A percentile compares a stretch with the other conserved stretches of the same genome.
Evolutionary conservation across 23 tunicate genomes (phyloP).

Genomic region (Diplosoma virens): DNA sequence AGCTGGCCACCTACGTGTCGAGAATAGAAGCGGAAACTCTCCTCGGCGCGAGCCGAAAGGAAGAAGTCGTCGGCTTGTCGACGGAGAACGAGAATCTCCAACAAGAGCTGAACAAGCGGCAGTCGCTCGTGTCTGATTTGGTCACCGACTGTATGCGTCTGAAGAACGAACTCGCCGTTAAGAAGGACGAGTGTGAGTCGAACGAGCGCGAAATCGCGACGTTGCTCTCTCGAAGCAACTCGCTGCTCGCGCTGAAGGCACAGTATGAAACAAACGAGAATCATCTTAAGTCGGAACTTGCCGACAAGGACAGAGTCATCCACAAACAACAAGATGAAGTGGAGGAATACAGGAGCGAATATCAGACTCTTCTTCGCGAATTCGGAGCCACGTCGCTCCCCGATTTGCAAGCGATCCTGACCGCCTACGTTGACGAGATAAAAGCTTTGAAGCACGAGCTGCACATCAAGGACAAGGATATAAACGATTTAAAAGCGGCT

Average conservation of each 20-base stretch:
- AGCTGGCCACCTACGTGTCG: neutral
- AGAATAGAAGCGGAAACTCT: slow-evolving; percentile 19
- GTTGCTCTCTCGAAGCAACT: slow-evolving; percentile 40
- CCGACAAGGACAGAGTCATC: slow-evolving; percentile 75
- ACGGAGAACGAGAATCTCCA: slow-evolving; percentile 23
- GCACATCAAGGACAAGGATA: slow-evolving; percentile 1
- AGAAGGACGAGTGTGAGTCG: neutral
- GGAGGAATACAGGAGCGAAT: slow-evolving; percentile 31
- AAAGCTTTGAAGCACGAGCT: slow-evolving; percentile 39
- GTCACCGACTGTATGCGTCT: slow-evolving; percentile 77
- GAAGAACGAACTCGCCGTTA: slow-evolving; percentile 30
- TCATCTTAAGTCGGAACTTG: slow-evolving; percentile 81
- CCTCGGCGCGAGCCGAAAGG: neutral
- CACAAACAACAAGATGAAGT: slow-evolving; percentile 59
- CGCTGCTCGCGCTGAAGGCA: slow-evolving; percentile 53
- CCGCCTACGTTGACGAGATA: slow-evolving; percentile 57
- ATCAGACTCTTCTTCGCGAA: slow-evolving; percentile 27
- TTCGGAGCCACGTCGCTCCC: slow-evolving; percentile 45
- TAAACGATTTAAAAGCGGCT: neutral
- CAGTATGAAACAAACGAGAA: slow-evolving; percentile 87
- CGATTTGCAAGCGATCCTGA: slow-evolving; percentile 36
- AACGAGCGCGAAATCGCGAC: slow-evolving; percentile 2
- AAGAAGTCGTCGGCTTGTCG: neutral
- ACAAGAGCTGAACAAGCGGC: slow-evolving; percentile 53
- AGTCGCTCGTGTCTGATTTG: slow-evolving; percentile 58